Evolutionary conservation across 1,140 invertebrate genomes (phyloP).

Genomic region (Maconellicoccus hirsutus): DNA sequence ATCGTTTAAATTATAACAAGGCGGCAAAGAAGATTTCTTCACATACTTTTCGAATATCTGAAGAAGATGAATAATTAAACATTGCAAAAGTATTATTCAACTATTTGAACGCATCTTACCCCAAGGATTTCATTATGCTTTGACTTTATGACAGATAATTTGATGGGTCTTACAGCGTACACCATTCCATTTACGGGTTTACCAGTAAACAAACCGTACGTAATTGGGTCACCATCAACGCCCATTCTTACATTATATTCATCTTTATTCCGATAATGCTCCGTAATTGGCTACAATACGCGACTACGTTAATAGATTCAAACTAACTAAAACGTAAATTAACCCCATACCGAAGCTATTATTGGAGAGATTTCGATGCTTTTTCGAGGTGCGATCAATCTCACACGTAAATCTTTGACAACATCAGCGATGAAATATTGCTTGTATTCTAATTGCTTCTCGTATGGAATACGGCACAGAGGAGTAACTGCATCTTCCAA

Average conservation of each 20-base stretch:
- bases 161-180: conserved; percentile 34
- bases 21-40: conserved; percentile 33
- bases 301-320: background rate
- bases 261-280: conserved; percentile 39
- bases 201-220: conserved; percentile 38
- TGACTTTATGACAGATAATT: conserved; percentile 34
- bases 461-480: conserved; percentile 38
- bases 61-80: conserved; percentile 20
- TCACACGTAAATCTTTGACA: conserved; percentile 25
- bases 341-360: conserved; percentile 26
- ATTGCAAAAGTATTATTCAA: background rate
- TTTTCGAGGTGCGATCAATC: background rate
- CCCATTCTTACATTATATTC: conserved; percentile 38
- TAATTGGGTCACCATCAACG: conserved; percentile 38
- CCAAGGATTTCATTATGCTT: conserved; percentile 34
- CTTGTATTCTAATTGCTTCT: conserved; percentile 37
- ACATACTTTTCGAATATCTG: conserved; percentile 41
- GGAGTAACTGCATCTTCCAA: conserved; percentile 37
- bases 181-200: conserved; percentile 30
- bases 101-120: conserved; percentile 29
- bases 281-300: conserved; percentile 34
- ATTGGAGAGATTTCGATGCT: conserved; percentile 24
- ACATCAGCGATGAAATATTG: conserved; percentile 27
- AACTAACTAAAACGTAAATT: background rate
- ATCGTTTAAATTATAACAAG: conserved; percentile 37